Base-by-base conservation (phyloP, 2,113 vertebrate species). In the Atrichornis clamosus region DNA sequence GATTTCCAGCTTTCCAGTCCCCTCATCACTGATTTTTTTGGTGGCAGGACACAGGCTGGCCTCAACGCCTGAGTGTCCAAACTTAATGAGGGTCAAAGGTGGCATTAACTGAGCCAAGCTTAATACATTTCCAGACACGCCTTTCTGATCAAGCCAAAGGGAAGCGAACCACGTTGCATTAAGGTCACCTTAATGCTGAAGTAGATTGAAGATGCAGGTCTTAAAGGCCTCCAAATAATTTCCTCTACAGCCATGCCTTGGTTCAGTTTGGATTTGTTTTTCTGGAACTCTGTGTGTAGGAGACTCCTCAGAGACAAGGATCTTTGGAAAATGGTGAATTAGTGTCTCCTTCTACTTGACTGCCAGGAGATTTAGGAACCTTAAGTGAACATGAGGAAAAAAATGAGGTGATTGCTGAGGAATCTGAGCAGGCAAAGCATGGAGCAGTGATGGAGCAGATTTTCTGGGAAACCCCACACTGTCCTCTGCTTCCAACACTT, bases 181-280 rank as follows among this genome's bases (percentile, higher is more conserved):
- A 44, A 84, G 47, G 6, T 37, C 44, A 60, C 15, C 33, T 73
- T 84, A 64, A 87, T 47, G 73, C 44, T 73, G 17, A 84, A 68
- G 22, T 1, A 64, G 12, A 55, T 28, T 59, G 53, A 84, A 72
- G 56, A 4, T 35, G 8, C 4, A 11, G n/a, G 10, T 32, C 52
- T 41, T 22, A 63, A 83, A 86, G 17, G 9, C 42, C 67, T 49
- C 84, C 37, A 30, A 35, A 37, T 32, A 28, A 65, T 85, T 90
- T 85, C 33, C 0, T 2, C 6, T 12, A 17, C 0, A 10, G 37
- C 7, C 17, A 2, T 16, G 55, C 23, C 67, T 75, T 2, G 1
- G 26, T 47, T 76, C 3, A 13, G 8, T 27, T n/a, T 72, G 46
- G 42, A 56, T 70, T 82, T 13, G 7, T 5, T 80, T 76, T 84